These are phyloP conservation scores for Caenorhabditis sulstoni DNA, from an alignment of 2,888 invertebrate genomes.

Conservation along the genomic window DNA sequence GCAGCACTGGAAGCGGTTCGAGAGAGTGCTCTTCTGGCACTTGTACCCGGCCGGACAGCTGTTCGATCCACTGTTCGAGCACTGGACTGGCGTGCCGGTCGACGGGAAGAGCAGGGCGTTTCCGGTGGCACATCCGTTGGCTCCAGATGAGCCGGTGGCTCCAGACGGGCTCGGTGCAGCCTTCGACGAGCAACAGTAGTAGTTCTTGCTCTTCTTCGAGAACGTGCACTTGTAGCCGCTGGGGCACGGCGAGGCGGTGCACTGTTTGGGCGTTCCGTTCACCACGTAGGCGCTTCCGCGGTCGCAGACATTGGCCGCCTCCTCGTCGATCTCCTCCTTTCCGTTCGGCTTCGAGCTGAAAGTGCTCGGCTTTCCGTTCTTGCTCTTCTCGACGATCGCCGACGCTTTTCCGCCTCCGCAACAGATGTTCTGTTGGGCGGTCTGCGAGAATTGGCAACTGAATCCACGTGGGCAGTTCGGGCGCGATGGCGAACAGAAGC, in stretches of 20 bases:
- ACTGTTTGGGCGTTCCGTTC: constrained; percentile 77
- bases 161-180: constrained; percentile 22
- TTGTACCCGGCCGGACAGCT: constrained; percentile 76
- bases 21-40: constrained; percentile 64
- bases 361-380: constrained; percentile 36
- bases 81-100: constrained; percentile 79
- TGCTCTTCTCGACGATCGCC: constrained; percentile 46
- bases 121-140: constrained; percentile 76
- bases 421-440: constrained; percentile 76
- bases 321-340: constrained; percentile 53
- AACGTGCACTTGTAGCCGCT: constrained; percentile 76
- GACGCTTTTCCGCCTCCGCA: constrained; percentile 70
- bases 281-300: constrained; percentile 73
- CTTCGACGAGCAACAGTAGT: constrained; percentile 66
- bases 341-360: constrained; percentile 54
- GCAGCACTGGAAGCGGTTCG: constrained; percentile 66
- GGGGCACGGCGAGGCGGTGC: constrained; percentile 75
- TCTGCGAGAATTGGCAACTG: constrained; percentile 77
- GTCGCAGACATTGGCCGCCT: constrained; percentile 73
- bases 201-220: constrained; percentile 73
- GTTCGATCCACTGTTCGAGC: constrained; percentile 70
- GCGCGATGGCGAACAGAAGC: constrained; percentile 73
- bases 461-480: constrained; percentile 71
- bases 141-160: constrained; percentile 17
- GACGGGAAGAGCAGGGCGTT: constrained; percentile 78